Conservation (phyloP, 2,113 vertebrate species). For the Meles meles region DNA sequence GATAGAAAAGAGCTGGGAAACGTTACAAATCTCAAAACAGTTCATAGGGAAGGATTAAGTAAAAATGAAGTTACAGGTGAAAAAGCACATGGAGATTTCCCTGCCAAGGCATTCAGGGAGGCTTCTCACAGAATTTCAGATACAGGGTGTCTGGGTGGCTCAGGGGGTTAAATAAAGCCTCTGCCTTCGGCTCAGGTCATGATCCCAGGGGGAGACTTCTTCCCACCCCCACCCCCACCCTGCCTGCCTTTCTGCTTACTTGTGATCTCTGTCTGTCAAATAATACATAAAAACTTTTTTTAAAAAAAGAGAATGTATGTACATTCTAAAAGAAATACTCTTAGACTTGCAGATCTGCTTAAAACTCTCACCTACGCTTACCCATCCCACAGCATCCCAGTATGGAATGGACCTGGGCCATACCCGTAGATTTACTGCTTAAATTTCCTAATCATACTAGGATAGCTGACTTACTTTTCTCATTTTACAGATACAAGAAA, state of each 20-base stretch:
- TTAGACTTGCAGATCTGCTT: background rate
- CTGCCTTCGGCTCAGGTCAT: too few species aligned
- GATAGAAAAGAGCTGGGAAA: constrained; percentile 41
- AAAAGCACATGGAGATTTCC: constrained; percentile 48
- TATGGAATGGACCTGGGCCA: background rate
- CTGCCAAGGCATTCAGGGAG: background rate
- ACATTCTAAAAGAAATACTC: background rate
- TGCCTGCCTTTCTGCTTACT: too few species aligned
- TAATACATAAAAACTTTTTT: too few species aligned
- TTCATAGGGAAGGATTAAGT: constrained; percentile 19
- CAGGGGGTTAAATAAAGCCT: too few species aligned
- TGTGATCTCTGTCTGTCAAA: too few species aligned
- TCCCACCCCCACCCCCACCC: too few species aligned
- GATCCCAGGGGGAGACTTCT: too few species aligned
- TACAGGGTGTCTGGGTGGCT: too few species aligned
- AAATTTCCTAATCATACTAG: background rate
- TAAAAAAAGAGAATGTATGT: background rate
- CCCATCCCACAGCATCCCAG: background rate
- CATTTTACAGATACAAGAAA: background rate
- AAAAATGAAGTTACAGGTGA: constrained; percentile 60
- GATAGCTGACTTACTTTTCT: background rate
- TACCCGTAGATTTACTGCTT: background rate
- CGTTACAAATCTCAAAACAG: constrained; percentile 38
- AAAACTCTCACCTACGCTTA: background rate
- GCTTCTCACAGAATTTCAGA: background rate